phyloP scores from a whole-genome alignment of 2,888 invertebrate genomes.

The Cryptocephalus primarius region DNA sequence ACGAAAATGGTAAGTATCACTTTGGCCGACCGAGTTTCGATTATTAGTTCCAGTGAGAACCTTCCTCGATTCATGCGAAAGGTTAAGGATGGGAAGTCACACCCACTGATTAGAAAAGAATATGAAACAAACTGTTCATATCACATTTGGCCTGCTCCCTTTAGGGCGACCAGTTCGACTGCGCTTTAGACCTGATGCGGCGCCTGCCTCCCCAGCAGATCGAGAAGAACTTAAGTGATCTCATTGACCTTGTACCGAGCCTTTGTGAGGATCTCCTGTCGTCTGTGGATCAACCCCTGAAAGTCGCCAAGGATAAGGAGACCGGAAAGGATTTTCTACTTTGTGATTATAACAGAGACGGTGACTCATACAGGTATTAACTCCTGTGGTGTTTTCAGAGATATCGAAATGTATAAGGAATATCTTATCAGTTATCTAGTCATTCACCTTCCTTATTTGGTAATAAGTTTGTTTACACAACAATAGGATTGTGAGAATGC shows the following conservation, averaged over 20 bases:
- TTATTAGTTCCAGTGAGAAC: too few relatives aligned
- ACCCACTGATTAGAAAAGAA: too few relatives aligned
- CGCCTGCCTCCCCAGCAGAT: conserved; percentile 98
- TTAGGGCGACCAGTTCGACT: conserved; percentile 94
- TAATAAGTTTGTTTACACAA: too few relatives aligned
- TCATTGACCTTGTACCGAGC: conserved; percentile 92
- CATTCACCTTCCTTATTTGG: too few relatives aligned
- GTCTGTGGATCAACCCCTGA: conserved; percentile 53
- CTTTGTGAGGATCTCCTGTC: conserved; percentile 94
- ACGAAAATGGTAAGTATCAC: too few relatives aligned
- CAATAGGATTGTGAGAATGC: too few relatives aligned
- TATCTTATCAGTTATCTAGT: too few relatives aligned
- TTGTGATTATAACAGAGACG: conserved; percentile 99
- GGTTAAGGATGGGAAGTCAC: too few relatives aligned
- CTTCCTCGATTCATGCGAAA: too few relatives aligned
- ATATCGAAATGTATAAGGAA: too few relatives aligned
- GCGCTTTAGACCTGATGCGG: conserved; percentile 97
- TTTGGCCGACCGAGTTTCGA: too few relatives aligned
- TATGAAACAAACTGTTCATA: too few relatives aligned
- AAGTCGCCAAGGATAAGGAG: conserved; percentile 91
- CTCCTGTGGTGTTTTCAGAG: background rate
- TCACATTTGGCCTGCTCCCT: conserved; percentile 18
- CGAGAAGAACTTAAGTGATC: conserved; percentile 94
- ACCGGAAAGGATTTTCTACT: conserved; percentile 94
- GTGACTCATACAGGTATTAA: conserved; percentile 66